Conservation (phyloP, 2,113 vertebrate species). For the Columba janthina region DNA sequence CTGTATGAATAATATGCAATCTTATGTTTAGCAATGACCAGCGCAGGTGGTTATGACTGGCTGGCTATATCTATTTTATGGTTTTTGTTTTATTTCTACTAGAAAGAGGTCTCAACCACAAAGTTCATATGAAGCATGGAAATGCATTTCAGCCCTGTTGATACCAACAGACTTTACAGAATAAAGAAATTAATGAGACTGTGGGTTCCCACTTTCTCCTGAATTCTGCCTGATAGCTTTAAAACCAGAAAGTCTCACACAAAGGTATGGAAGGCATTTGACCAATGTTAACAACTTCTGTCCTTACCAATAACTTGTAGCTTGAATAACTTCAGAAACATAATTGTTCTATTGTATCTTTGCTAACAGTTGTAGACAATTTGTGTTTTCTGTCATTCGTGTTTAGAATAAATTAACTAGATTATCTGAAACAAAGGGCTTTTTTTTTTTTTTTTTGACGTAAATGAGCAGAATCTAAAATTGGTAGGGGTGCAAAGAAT, state of each 20-base stretch:
- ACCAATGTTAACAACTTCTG: not conserved
- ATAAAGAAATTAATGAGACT: constrained; percentile 24
- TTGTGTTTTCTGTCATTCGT: constrained; percentile 3
- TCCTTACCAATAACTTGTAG: constrained; percentile 16
- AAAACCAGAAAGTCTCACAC: not conserved
- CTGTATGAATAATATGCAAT: constrained; percentile 14
- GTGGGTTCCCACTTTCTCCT: not conserved
- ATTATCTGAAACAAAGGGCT: not conserved
- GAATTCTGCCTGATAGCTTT: not conserved
- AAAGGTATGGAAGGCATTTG: constrained; percentile 1
- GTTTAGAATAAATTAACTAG: constrained; percentile 10
- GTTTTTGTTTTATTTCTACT: constrained; percentile 12
- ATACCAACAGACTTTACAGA: not conserved
- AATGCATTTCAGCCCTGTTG: not conserved
- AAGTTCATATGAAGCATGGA: constrained; percentile 22
- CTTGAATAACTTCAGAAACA: constrained; percentile 23
- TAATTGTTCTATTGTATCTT: not conserved
- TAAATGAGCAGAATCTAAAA: not conserved
- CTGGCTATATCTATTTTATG: not conserved
- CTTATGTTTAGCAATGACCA: not conserved
- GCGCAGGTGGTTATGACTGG: not conserved
- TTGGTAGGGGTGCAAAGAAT: not conserved
- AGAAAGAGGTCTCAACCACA: not conserved
- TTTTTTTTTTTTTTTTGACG: not conserved
- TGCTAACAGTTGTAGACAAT: not conserved